Percentiles rank a stretch among this genome's conserved stretches.
phyloP scores from a whole-genome alignment of 1,140 invertebrate genomes.

The Drosophila sechellia region DNA sequence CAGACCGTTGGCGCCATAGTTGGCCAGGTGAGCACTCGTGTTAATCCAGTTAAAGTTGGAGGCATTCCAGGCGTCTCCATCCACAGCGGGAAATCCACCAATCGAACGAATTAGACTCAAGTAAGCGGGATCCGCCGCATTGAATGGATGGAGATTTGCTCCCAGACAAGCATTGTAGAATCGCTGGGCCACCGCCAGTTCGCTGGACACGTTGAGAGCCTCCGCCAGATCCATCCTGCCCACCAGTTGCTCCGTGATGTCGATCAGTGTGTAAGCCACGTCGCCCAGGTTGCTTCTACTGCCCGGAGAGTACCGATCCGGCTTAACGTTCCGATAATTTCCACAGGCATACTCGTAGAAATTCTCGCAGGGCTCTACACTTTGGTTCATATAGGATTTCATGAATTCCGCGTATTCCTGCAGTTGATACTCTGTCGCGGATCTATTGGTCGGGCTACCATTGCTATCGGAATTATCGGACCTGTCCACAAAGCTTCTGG shows the following conservation, averaged over 20 bases:
- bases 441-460: neutral
- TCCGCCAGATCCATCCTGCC: constrained; percentile 19
- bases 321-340: constrained; percentile 84
- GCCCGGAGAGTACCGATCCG: constrained; percentile 30
- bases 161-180: constrained; percentile 66
- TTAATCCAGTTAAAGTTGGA: constrained; percentile 75
- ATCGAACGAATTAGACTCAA: constrained; percentile 63
- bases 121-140: constrained; percentile 63
- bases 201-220: constrained; percentile 50
- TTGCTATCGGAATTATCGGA: neutral
- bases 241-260: constrained; percentile 54
- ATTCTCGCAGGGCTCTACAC: constrained; percentile 89
- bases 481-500: neutral
- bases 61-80: constrained; percentile 56
- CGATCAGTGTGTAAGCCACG: constrained; percentile 49
- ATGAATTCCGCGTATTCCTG: constrained; percentile 84
- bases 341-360: constrained; percentile 90
- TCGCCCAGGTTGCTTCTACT: constrained; percentile 63
- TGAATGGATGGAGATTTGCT: constrained; percentile 58
- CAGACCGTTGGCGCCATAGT: constrained; percentile 55
- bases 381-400: constrained; percentile 86
- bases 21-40: constrained; percentile 74
- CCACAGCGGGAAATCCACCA: constrained; percentile 75
- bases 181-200: constrained; percentile 58
- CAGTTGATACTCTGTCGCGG: constrained; percentile 10